Evolutionary conservation across 1,140 invertebrate species (phyloP).

Genomic region (Macrocentrus cingulum): DNA sequence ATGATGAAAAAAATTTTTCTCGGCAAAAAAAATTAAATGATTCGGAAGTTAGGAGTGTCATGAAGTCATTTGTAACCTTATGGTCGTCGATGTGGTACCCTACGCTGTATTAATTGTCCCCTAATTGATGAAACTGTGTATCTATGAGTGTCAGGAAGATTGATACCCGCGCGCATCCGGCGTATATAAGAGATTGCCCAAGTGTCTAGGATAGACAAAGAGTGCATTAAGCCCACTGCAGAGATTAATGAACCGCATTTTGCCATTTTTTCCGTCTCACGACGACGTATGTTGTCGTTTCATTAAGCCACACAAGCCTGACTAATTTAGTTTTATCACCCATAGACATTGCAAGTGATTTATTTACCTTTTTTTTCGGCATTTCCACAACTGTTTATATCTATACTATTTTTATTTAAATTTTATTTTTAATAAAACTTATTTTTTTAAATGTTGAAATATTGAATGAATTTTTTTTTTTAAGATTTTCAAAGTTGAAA

Average conservation of each 20-base stretch:
- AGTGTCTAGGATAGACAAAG: conserved; percentile 5
- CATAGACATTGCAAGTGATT: too few relatives aligned
- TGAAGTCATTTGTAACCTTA: conserved; percentile 45
- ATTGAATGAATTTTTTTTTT: too few relatives aligned
- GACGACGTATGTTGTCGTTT: background rate
- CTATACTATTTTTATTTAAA: too few relatives aligned
- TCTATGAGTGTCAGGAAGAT: conserved; percentile 32
- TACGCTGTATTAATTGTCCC: conserved; percentile 43
- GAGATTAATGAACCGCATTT: conserved; percentile 1
- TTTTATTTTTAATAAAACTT: too few relatives aligned
- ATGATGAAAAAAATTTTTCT: background rate
- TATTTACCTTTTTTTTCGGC: too few relatives aligned
- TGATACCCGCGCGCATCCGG: conserved; percentile 27
- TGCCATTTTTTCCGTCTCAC: background rate
- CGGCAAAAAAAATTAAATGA: conserved; percentile 11
- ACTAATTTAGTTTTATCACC: background rate
- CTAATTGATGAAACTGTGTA: conserved; percentile 40
- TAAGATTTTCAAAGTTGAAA: too few relatives aligned
- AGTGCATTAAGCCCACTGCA: conserved; percentile 1
- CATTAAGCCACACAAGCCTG: background rate
- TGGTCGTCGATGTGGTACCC: conserved; percentile 23
- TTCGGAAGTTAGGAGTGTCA: conserved; percentile 17
- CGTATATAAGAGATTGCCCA: conserved; percentile 5
- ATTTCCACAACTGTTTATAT: too few relatives aligned
- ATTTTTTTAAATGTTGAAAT: too few relatives aligned